A percentile compares a stretch with the other conserved stretches of the same genome.
Conservation (phyloP, 2,888 invertebrate genomes). For the Drosophila suboccidentalis region DNA sequence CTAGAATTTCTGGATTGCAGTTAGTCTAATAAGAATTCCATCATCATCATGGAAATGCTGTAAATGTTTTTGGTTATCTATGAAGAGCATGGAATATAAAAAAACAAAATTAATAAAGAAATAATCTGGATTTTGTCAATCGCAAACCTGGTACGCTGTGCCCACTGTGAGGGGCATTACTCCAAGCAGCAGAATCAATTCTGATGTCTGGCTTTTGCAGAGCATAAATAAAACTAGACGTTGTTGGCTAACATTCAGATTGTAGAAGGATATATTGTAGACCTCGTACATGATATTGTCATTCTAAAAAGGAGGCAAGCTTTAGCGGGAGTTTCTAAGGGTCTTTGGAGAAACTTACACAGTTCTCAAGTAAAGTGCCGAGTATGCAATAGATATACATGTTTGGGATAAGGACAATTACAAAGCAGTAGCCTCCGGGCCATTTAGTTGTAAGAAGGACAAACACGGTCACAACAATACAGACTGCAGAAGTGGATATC, state of each 20-base stretch:
- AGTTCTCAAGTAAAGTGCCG: conserved; percentile 64
- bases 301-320: conserved; percentile 31
- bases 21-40: conserved; percentile 55
- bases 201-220: conserved; percentile 45
- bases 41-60: conserved; percentile 66
- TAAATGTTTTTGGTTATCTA: conserved; percentile 54
- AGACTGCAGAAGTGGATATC: conserved; percentile 47
- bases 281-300: conserved; percentile 29
- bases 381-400: conserved; percentile 72
- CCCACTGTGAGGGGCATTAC: conserved; percentile 59
- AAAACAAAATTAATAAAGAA: too few species aligned
- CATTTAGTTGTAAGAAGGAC: conserved; percentile 59
- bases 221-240: conserved; percentile 55
- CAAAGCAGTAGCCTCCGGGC: conserved; percentile 63
- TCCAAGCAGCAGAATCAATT: conserved; percentile 43
- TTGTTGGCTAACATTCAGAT: conserved; percentile 46
- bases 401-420: conserved; percentile 40
- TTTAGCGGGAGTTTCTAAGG: conserved; percentile 32
- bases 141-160: conserved; percentile 56
- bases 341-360: conserved; percentile 30
- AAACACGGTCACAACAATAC: conserved; percentile 65
- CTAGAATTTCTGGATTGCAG: too few species aligned
- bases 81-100: neutral
- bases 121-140: neutral
- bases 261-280: conserved; percentile 62